Evolutionary conservation across 2,113 vertebrate genomes (phyloP), one percentile per base, ranked within the genome.

Genomic region (Psilopsiagon aymara): DNA sequence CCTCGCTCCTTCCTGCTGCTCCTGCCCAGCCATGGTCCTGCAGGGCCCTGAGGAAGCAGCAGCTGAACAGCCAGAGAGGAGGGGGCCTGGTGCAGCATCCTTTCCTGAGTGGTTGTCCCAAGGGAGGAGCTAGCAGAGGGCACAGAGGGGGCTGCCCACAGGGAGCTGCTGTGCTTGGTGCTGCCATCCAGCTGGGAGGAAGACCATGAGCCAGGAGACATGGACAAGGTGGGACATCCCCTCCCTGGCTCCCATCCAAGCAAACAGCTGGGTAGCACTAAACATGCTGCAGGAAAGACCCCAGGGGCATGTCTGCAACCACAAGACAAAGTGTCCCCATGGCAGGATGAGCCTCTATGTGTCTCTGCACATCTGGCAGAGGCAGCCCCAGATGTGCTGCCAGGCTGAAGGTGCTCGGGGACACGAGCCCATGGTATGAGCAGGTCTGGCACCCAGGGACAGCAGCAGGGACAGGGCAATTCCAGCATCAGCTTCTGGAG

Each of bases 191-290:
- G 4, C 4, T 2, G 7, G 29, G 49, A 64, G 41, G 51, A 49
- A 53, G 69, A 29, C 3, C 3, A 0, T 0, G 19, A 47, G 4
- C 14, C 41, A 12, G 66, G 59, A n/a, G 55, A 74, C 17, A 0
- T 0, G 39, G 3, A 31, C 0, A 0, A 17, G 4, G 9, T 3
- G 24, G 29, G 10, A 52, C 12, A 3, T 44, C 51, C 10, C n/a
- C 13, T n/a, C 55, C 17, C 21, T 4, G 74, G 29, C 75, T 59
- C 51, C 37, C 5, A 0, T 8, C 51, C 2, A 28, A 51, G 71
- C 63, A 39, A 16, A 14, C 0, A 39, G 35, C 37, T 25, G 3
- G 53, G 84, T 3, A 21, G 39, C 74, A 52, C 47, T 41, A 1
- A 63, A 17, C 53, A 70, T 24, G 80, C 70, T 51, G 49, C 60